Evolutionary conservation across 2,888 invertebrate genomes (phyloP), one percentile per base, ranked within the genome.

Genomic region (Odontomyia ornata): DNA sequence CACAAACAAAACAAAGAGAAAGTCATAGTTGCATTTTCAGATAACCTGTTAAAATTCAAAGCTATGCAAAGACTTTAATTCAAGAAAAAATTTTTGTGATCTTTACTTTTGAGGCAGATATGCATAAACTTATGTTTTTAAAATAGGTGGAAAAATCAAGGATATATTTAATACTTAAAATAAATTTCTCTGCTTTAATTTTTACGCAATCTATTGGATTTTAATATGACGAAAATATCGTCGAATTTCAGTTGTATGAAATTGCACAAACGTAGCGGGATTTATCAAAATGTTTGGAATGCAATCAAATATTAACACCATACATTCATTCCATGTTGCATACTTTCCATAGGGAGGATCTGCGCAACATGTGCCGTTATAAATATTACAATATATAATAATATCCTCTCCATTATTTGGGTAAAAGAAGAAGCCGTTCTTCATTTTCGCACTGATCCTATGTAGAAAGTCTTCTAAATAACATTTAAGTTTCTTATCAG

Each of bases 201-300:
- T 60, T 64, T 64, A 28, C 64, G 27, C 30, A 23, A 11, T 36
- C 36, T 3, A 36, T 36, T 5, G 36, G 9, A 3, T 4, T 15
- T 64, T n/a, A 15, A 23, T 15, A 30, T 30, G 27, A 64, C 25
- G 11, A 9, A 15, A 52, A n/a, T 52, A 52, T 52, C n/a, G n/a
- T 13, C 52, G 3, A 18, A 4, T 52, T 15, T 9, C 13, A 52
- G 13, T 15, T 52, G 52, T 18, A 52, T 15, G 52, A 13, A 52
- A 9, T 52, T 13, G 7, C 7, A 15, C 13, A 52, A 18, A 52
- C 52, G 52, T 3, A 36, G 3, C 36, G 9, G 36, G 36, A 9
- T 36, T 36, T 23, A 64, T 28, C 64, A 71, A 23, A 46, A 47
- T 13, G 23, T 52, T 21, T 71, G 71, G 71, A 71, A 71, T 71